Base-by-base conservation (phyloP, 2,113 vertebrate genomes). In the Notechis scutatus region DNA sequence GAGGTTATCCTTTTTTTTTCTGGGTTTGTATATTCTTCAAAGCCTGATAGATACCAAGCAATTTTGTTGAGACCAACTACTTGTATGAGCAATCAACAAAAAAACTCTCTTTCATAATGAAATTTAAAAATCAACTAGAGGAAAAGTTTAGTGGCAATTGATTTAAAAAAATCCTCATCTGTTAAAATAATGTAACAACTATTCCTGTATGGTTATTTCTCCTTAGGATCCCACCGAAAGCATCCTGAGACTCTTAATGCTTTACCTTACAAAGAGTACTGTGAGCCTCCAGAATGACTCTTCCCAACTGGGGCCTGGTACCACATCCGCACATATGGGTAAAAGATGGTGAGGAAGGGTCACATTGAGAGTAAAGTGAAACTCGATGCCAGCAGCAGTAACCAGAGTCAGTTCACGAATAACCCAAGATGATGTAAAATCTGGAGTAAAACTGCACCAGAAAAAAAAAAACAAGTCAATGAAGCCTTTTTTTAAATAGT, bases 371-470 rank as follows among this genome's bases (percentile, higher is more conserved):
- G 98, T 99, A 96, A 99, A 99, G 92, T 96, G 98, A 92, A 99
- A 99, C 50, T 98, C 97, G 26, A 99, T 96, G 88, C 98, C 98
- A 0, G 98, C 98, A 8, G 98, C 98, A 0, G 98, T 99, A 81
- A 99, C 97, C 54, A 99, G 96, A 0, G 98, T 98, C 93, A 99
- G 97, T 94, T 99, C 99, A n/a, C 99, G 98, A 93, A 99, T 99
- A 87, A 99, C 98, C 99, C 99, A 99, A 0, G 99, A 99, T 4
- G 99, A 99, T 0, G 99, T 99, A 90, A 99, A 99, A 96, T 99
- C 99, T 23, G 99, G 99, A n/a, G 99, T 99, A 96, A 99, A 99
- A 92, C 99, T 99, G 96, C 4, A 93, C 0, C 7, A 18, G 3
- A 29, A 55, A 85, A 61, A 42, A n/a, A 11, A 47, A 89, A 52